Base-by-base conservation (phyloP, 1,140 invertebrate genomes). In the Neodiprion lecontei region DNA sequence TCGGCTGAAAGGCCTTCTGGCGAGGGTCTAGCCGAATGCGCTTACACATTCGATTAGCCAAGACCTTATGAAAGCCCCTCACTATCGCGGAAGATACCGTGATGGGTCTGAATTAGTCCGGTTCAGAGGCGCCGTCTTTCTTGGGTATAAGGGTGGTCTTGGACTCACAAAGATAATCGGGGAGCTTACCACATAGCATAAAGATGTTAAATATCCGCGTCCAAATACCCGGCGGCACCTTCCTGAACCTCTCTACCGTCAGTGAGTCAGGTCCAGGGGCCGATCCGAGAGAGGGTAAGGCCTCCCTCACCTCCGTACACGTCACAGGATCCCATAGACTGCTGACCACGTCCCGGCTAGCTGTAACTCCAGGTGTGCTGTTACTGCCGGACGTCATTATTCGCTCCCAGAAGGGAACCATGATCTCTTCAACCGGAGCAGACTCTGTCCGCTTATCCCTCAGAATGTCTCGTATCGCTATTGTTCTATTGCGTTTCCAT, bases 1-100 rank as follows among this genome's bases (percentile, higher is more conserved):
- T 53, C 0, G 74, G 72, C 8, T 72, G 5, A 21, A 80, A 80
- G 0, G 17, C 73, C 53, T 61, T 69, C 69, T 72, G 75, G 23
- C 73, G 49, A 14, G 53, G 7, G 71, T 73, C 50, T 49, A 77
- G 48, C n/a, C 12, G 61, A 49, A 53, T 67, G 17, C 17, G 17
- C 17, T 21, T 21, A 21, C 17, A 21, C 17, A 21, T 21, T 21
- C 17, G 17, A 21, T 21, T 21, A 21, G 17, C 17, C 17, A 21
- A 21, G 0, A 21, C 17, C 17, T 21, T 21, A 21, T 21, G 17
- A 0, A 21, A 21, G 17, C 17, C 17, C 17, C 17, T 21, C 17
- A 21, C 17, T 21, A 21, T 21, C 17, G 17, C 17, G 17, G 17
- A 21, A 21, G 17, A 21, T 21, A 21, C 17, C 17, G 17, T 0